Evolutionary conservation across 2,888 invertebrate species (phyloP).

Genomic region (Galeopsomyia nigrocyanea): DNA sequence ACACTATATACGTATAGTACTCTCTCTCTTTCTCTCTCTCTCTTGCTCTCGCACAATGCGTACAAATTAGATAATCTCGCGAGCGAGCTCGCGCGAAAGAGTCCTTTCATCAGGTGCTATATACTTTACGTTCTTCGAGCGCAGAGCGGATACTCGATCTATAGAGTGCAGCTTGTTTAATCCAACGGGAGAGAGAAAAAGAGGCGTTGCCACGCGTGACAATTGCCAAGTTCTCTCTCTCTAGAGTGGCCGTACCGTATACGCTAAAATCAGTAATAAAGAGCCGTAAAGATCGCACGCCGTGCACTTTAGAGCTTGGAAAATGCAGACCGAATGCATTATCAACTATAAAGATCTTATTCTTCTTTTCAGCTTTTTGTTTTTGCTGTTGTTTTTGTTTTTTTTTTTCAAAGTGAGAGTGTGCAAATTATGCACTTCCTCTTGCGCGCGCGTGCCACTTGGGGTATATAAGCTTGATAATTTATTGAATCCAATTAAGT

Average conservation of each 20-base stretch:
- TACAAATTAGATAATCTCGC: constrained; percentile 27
- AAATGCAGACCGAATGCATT: too few species aligned
- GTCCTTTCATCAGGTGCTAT: not conserved
- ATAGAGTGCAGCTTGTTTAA: constrained; percentile 22
- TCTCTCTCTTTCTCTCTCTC: too few species aligned
- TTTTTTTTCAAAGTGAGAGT: too few species aligned
- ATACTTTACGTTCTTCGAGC: constrained; percentile 19
- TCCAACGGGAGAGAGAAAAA: not conserved
- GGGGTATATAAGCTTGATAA: constrained; percentile 4
- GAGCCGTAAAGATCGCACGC: constrained; percentile 8
- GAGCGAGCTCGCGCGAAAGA: not conserved
- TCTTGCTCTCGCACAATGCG: not conserved
- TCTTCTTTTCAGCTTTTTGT: too few species aligned
- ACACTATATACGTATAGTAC: too few species aligned
- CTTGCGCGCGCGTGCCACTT: too few species aligned
- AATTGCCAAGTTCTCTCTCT: constrained; percentile 25
- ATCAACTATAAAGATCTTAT: too few species aligned
- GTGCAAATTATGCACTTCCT: too few species aligned
- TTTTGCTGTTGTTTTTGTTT: too few species aligned
- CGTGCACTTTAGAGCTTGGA: not conserved
- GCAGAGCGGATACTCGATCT: constrained; percentile 26
- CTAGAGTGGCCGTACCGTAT: constrained; percentile 2
- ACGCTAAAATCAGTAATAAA: constrained; percentile 35
- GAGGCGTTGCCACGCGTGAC: constrained; percentile 32
- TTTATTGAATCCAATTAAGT: constrained; percentile 34